These are phyloP conservation scores for Dioctria linearis DNA, from an alignment of 2,888 invertebrate species.

Conservation along the genomic window DNA sequence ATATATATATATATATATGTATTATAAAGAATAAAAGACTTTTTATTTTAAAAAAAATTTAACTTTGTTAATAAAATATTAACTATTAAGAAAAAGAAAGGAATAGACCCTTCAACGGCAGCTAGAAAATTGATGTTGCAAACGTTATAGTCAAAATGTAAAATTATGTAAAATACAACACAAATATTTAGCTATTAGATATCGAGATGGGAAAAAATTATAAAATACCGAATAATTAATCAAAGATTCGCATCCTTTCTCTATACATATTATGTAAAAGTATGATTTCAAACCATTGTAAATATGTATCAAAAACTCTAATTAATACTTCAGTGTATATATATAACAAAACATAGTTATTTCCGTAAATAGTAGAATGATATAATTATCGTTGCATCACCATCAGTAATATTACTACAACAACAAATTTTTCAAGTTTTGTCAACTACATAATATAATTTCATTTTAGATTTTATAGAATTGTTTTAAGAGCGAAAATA, in stretches of 20 bases:
- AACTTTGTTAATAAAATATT: slow-evolving; percentile 1
- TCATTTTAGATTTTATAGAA: slow-evolving; percentile 47
- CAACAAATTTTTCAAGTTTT: slow-evolving; percentile 44
- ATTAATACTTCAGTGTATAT: slow-evolving; percentile 36
- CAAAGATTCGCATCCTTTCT: slow-evolving; percentile 42
- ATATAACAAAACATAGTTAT: slow-evolving; percentile 5
- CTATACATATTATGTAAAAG: not conserved
- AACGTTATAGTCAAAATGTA: slow-evolving; percentile 27
- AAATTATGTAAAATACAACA: slow-evolving; percentile 32
- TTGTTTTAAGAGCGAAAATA: slow-evolving; percentile 49
- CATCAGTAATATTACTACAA: slow-evolving; percentile 47
- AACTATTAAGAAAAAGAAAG: slow-evolving; percentile 34
- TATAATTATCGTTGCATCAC: slow-evolving; percentile 43
- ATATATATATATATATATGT: not conserved
- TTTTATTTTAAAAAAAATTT: slow-evolving; percentile 40
- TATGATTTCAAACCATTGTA: not conserved
- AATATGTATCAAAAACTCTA: slow-evolving; percentile 43
- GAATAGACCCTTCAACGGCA: slow-evolving; percentile 58
- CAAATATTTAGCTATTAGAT: slow-evolving; percentile 18
- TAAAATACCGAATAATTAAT: slow-evolving; percentile 29
- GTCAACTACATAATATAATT: slow-evolving; percentile 35
- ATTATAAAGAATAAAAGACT: slow-evolving; percentile 5
- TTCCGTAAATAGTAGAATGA: slow-evolving; percentile 1
- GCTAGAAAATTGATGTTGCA: slow-evolving; percentile 58
- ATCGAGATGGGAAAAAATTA: not conserved